These are phyloP conservation scores for Hephaestus fuliginosus DNA, from an alignment of 2,797 vertebrate species.

Conservation along the genomic window DNA sequence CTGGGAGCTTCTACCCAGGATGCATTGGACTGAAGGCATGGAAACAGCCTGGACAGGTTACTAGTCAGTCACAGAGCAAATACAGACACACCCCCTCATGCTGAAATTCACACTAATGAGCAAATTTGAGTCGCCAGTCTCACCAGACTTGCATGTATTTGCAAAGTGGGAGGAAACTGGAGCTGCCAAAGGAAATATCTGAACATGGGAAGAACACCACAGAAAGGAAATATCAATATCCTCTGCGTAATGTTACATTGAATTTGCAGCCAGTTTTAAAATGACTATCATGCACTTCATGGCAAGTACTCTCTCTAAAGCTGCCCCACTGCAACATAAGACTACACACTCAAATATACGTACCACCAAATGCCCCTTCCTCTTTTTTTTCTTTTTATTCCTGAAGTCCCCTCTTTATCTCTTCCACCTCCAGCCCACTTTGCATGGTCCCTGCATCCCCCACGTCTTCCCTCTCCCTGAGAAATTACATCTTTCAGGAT, in stretches of 20 bases:
- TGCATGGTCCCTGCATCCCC: constrained; percentile 53
- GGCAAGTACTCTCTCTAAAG: constrained; percentile 8
- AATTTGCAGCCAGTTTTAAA: constrained; percentile 41
- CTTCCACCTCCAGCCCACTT: constrained; percentile 42
- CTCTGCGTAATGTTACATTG: constrained; percentile 34
- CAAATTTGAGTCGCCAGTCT: constrained; percentile 53
- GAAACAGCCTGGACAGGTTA: constrained; percentile 68
- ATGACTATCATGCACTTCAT: constrained; percentile 26
- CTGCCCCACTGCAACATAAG: neutral
- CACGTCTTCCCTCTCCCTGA: constrained; percentile 44
- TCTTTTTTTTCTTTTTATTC: constrained; percentile 9
- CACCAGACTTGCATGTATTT: constrained; percentile 54
- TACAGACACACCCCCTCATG: constrained; percentile 47
- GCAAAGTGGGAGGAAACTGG: constrained; percentile 67
- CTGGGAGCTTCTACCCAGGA: constrained; percentile 31
- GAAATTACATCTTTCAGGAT: constrained; percentile 73
- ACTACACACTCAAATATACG: neutral
- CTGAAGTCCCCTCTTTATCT: constrained; percentile 40
- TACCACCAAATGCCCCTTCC: constrained; percentile 13
- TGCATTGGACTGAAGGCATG: constrained; percentile 42
- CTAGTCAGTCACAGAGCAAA: constrained; percentile 36
- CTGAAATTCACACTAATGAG: constrained; percentile 69
- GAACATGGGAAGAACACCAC: constrained; percentile 55
- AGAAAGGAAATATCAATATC: constrained; percentile 58
- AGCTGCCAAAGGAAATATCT: constrained; percentile 72